These are phyloP conservation scores for Muscicapa comitata DNA, from an alignment of 2,797 vertebrate genomes.

Conservation along the genomic window DNA sequence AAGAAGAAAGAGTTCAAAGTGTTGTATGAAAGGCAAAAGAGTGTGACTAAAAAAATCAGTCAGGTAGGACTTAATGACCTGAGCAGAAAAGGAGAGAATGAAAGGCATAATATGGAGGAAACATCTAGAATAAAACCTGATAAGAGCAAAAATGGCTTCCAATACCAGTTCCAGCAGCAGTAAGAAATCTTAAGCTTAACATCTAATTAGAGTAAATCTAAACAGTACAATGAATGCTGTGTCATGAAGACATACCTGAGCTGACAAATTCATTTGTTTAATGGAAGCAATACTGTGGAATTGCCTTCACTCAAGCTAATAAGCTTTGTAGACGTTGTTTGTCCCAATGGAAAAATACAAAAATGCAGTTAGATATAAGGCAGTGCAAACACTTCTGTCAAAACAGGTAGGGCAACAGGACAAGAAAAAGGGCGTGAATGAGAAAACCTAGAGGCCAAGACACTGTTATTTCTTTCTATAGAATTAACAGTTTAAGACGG, in stretches of 20 bases:
- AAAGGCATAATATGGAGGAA: not conserved
- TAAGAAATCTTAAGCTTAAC: not conserved
- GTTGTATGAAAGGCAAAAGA: not conserved
- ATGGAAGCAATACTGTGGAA: not conserved
- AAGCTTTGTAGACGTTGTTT: not conserved
- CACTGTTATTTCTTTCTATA: not conserved
- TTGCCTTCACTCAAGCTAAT: not conserved
- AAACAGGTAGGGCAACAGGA: not conserved
- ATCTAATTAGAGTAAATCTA: not conserved
- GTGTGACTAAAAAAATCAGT: not conserved
- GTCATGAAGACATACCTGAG: not conserved
- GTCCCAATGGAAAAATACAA: not conserved
- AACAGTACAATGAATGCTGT: not conserved
- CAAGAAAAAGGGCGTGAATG: not conserved
- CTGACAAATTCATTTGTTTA: slow-evolving; percentile 9
- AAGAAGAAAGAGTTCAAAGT: not conserved
- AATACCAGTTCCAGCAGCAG: not conserved
- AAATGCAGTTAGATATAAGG: not conserved
- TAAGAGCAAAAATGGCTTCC: not conserved
- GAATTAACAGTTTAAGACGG: not conserved
- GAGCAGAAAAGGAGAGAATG: not conserved
- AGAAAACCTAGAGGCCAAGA: not conserved
- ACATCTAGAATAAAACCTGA: not conserved
- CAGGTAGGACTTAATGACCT: not conserved
- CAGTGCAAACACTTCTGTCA: not conserved